Conservation (phyloP, 2,888 invertebrate genomes). For the Leucophenga maculata region DNA sequence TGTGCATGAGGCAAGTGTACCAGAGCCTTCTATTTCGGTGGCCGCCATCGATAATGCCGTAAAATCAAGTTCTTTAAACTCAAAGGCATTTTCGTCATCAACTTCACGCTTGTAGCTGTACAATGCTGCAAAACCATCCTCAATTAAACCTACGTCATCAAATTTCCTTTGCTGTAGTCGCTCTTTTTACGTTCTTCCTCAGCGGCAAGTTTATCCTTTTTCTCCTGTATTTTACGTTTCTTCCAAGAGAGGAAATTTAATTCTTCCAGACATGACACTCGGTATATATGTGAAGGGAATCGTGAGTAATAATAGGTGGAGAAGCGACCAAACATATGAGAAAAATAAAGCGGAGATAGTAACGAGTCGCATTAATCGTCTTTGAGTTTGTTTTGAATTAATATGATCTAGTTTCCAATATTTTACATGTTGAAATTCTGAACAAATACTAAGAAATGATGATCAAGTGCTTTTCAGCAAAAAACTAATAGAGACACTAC, state of each 20-base stretch:
- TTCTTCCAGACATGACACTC: no score
- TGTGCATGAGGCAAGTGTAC: constrained; percentile 81
- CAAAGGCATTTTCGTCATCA: constrained; percentile 74
- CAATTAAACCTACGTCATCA: constrained; percentile 87
- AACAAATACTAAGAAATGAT: no score
- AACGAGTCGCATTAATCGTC: no score
- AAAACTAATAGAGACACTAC: no score
- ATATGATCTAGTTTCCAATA: no score
- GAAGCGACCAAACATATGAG: no score
- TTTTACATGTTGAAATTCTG: no score
- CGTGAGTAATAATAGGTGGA: no score
- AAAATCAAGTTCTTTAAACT: constrained; percentile 85
- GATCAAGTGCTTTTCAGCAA: no score
- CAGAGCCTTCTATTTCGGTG: constrained; percentile 84
- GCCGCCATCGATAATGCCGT: constrained; percentile 83
- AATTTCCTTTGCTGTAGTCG: constrained; percentile 95
- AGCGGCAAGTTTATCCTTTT: constrained; percentile 81
- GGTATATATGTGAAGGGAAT: no score
- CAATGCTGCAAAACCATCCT: constrained; percentile 89
- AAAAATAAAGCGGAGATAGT: no score
- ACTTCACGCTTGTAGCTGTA: constrained; percentile 80
- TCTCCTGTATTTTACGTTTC: constrained; percentile 94
- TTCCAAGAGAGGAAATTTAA: constrained; percentile 99
- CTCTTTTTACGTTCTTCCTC: constrained; percentile 92
- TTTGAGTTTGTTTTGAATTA: no score